Evolutionary conservation across 35 echinoderm and acorn worm species (phyloP).

Genomic region (Acanthaster planci): DNA sequence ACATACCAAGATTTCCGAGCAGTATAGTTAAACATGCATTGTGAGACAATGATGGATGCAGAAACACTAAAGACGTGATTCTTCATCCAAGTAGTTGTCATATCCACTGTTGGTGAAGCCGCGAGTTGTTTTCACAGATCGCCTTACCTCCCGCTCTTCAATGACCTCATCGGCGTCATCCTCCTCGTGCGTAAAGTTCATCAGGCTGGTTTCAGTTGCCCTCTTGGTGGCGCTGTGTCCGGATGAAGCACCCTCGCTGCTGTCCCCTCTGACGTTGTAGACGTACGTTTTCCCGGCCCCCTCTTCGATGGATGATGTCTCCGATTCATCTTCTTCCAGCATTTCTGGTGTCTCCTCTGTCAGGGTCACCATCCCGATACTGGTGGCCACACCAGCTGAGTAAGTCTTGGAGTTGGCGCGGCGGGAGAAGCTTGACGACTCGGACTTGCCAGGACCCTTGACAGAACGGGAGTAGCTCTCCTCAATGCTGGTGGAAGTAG

Average conservation of each 20-base stretch:
- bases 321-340: background rate
- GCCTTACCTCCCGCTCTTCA: background rate
- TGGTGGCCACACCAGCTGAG: background rate
- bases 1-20: too few relatives aligned
- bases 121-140: conserved; percentile 11
- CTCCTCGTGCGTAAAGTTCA: background rate
- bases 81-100: conserved; percentile 32
- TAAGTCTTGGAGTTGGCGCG: conserved; percentile 23
- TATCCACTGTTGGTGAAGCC: conserved; percentile 13
- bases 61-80: conserved; percentile 5
- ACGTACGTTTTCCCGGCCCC: conserved; percentile 5
- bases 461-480: conserved; percentile 12
- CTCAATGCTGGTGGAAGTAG: conserved; percentile 22
- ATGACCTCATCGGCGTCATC: conserved; percentile 7
- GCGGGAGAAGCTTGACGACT: background rate
- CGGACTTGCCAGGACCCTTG: background rate
- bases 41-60: background rate
- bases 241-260: background rate
- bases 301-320: conserved; percentile 5
- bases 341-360: conserved; percentile 27
- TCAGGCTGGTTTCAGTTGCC: background rate
- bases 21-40: too few relatives aligned
- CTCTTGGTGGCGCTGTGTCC: conserved; percentile 21
- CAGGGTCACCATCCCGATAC: conserved; percentile 22
- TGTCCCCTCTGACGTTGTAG: conserved; percentile 24